phyloP scores from a whole-genome alignment of 2,113 vertebrate species.

The Menidia beryllina region DNA sequence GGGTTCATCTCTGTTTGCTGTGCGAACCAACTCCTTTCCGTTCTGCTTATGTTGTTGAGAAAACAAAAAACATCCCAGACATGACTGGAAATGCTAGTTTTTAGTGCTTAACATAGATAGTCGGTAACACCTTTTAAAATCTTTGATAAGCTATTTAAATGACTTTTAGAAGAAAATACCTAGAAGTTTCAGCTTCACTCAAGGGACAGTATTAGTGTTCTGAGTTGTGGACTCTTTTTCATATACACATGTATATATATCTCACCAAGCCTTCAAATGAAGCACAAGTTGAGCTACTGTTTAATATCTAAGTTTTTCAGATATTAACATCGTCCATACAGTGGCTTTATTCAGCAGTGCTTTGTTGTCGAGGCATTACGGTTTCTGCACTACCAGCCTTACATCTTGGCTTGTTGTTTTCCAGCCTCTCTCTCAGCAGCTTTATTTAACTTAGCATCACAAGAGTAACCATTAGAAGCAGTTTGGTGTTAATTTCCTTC shows the following conservation, averaged over 20 bases:
- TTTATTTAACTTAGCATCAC: conserved; percentile 27
- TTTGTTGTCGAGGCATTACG: not conserved
- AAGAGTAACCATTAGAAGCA: conserved; percentile 35
- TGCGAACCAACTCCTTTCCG: not conserved
- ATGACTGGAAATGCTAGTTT: not conserved
- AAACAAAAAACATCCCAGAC: not conserved
- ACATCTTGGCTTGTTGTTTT: conserved; percentile 11
- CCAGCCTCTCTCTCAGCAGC: conserved; percentile 9
- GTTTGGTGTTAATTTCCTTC: conserved; percentile 34
- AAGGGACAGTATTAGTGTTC: not conserved
- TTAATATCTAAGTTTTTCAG: not conserved
- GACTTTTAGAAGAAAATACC: not conserved
- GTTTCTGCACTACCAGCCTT: not conserved
- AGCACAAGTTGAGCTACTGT: too few relatives aligned
- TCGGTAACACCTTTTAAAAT: not conserved
- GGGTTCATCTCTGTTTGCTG: not conserved
- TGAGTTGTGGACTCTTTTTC: not conserved
- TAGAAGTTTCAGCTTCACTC: not conserved
- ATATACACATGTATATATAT: too few relatives aligned
- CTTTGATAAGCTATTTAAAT: not conserved
- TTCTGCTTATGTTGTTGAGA: not conserved
- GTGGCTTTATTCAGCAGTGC: not conserved
- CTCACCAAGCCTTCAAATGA: too few relatives aligned
- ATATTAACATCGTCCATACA: not conserved
- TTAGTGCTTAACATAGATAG: not conserved